These are phyloP conservation scores for Neogobius melanostomus DNA, from an alignment of 2,113 vertebrate genomes.

Conservation along the genomic window DNA sequence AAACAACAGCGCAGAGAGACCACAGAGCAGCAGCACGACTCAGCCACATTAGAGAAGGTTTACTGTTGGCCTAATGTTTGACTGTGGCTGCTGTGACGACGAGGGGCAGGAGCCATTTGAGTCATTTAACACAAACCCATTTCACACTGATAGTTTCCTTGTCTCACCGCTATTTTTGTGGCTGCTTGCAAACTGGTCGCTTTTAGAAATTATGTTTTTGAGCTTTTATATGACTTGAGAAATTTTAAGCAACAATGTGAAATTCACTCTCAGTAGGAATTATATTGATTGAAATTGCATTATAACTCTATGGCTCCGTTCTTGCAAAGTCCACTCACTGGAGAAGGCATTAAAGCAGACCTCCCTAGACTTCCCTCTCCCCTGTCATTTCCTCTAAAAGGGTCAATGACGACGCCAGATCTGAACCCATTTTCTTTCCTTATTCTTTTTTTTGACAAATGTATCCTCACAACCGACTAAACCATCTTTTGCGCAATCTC, in stretches of 20 bases:
- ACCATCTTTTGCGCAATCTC: conserved; percentile 36
- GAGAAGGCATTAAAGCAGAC: too few species aligned
- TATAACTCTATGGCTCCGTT: not conserved
- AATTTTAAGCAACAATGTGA: too few species aligned
- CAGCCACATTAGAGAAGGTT: conserved; percentile 25
- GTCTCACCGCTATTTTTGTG: not conserved
- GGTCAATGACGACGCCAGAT: too few species aligned
- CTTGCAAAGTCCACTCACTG: too few species aligned
- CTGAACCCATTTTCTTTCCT: too few species aligned
- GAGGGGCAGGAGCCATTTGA: not conserved
- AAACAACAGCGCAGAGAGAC: not conserved
- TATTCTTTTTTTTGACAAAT: conserved; percentile 8
- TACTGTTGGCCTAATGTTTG: conserved; percentile 4
- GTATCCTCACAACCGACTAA: too few species aligned
- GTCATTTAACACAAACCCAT: conserved; percentile 1
- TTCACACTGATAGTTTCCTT: not conserved
- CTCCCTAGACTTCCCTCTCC: too few species aligned
- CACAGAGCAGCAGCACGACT: conserved; percentile 12
- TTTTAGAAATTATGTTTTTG: not conserved
- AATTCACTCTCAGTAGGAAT: too few species aligned
- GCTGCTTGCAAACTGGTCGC: not conserved
- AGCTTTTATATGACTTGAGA: not conserved
- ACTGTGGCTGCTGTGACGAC: not conserved
- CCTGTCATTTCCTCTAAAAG: too few species aligned
- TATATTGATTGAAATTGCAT: not conserved